Evolutionary conservation across 2,113 vertebrate genomes (phyloP).

Genomic region (Otolemur garnettii): DNA sequence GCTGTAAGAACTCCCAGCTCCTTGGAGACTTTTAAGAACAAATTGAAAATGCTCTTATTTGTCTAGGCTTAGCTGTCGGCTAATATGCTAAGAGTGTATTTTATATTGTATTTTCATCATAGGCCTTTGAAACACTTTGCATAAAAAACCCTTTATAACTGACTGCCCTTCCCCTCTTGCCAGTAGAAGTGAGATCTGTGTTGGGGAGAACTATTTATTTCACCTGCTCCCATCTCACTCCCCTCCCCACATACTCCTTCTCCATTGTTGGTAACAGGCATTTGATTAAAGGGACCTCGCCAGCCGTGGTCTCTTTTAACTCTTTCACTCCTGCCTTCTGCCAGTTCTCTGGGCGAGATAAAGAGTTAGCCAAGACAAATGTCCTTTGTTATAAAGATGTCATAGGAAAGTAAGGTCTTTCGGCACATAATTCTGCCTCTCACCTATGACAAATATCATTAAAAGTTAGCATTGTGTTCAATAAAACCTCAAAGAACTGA

Average conservation of each 20-base stretch:
- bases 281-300: slow-evolving; percentile 56
- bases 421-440: background rate
- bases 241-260: background rate
- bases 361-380: background rate
- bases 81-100: slow-evolving; percentile 70
- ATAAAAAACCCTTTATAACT: slow-evolving; percentile 70
- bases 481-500: background rate
- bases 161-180: slow-evolving; percentile 62
- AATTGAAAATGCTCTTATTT: slow-evolving; percentile 81
- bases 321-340: slow-evolving; percentile 4
- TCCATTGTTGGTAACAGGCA: background rate
- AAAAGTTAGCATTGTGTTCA: background rate
- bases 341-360: background rate
- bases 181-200: slow-evolving; percentile 57
- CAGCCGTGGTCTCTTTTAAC: slow-evolving; percentile 59
- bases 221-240: background rate
- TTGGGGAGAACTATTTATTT: slow-evolving; percentile 46
- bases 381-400: background rate
- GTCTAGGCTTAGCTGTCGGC: slow-evolving; percentile 65
- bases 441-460: background rate
- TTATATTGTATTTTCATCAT: slow-evolving; percentile 78
- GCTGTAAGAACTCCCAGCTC: slow-evolving; percentile 70
- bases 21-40: slow-evolving; percentile 71
- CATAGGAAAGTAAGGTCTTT: background rate
- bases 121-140: slow-evolving; percentile 69